Evolutionary conservation across 2,113 vertebrate species (phyloP), one percentile per base, ranked within the genome.

Genomic region (Pelvicachromis taeniatus): DNA sequence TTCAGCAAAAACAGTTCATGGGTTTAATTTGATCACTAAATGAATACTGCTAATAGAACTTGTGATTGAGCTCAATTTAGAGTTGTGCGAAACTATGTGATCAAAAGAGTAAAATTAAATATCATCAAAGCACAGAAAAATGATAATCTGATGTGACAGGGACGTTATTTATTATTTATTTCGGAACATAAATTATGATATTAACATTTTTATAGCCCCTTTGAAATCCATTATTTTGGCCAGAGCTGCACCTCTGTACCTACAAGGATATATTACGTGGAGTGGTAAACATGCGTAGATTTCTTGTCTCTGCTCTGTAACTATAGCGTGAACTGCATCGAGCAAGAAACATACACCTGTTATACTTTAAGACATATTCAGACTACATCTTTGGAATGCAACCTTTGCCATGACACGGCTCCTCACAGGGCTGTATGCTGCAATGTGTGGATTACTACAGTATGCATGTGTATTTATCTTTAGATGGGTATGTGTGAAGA

Each of bases 331-430:
- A 84, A 68, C 77, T 87, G 81, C 61, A 78, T 12, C 83, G 89
- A 89, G 81, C 81, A 54, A 78, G 40, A 75, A 83, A 86, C 68
- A 87, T 12, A 5, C 84, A 73, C 8, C 53, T 19, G 68, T 85
- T 80, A 77, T 80, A 85, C 86, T 85, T 88, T 29, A 88, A 86
- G 84, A 91, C 84, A 80, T 77, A 83, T 87, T 86, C 82, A 86
- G 83, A 87, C 82, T 78, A 78, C 61, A 16, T 89, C 86, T 73
- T 75, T 40, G 87, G 89, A 89, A 87, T 86, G 82, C 87, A 77
- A 92, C 87, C 89, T 94, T 92, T 92, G 85, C 68, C 70, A 9
- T 33, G 83, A 86, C 89, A 68, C 8, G 4, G 21, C 68, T 70
- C 83, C 82, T 70, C 70, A 35, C 48, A 56, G 78, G 11, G 65